Conservation (phyloP, 1,140 invertebrate species). For the Conus betulinus region DNA sequence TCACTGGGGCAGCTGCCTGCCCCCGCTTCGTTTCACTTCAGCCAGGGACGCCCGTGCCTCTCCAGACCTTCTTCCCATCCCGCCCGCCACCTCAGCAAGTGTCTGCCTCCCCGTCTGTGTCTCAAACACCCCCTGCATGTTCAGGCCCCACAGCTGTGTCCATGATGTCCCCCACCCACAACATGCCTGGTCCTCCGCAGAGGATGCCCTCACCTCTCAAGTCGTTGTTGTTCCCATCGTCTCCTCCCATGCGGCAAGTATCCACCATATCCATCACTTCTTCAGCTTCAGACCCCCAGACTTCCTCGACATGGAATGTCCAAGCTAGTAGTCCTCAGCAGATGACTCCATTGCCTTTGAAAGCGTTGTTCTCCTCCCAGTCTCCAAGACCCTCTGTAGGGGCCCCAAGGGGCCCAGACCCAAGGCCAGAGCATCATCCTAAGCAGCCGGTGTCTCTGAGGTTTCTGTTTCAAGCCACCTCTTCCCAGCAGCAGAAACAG, state of each 20-base stretch:
- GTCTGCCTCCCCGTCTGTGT: no score
- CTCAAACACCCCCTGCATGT: no score
- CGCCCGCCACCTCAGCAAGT: no score
- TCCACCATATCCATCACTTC: not conserved
- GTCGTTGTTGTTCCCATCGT: no score
- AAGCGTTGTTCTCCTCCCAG: conserved; percentile 1
- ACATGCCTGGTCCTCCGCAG: no score
- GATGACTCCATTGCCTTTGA: not conserved
- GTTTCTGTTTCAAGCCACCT: not conserved
- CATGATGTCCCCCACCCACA: no score
- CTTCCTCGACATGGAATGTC: not conserved
- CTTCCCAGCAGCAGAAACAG: not conserved
- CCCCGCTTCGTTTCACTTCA: not conserved
- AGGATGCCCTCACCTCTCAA: no score
- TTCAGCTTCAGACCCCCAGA: not conserved
- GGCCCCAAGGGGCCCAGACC: not conserved
- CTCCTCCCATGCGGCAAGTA: no score
- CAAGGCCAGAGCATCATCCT: not conserved
- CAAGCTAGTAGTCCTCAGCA: no score
- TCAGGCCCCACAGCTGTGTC: no score
- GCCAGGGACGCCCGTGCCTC: not conserved
- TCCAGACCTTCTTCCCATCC: not conserved
- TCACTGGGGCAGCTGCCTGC: not conserved
- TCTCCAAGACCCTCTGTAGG: not conserved
- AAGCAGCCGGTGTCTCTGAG: conserved; percentile 1